Percentiles rank a stretch among this genome's conserved stretches.
Evolutionary conservation across 2,797 vertebrate genomes (phyloP).

Genomic region (Scolopax bukidnonensis): DNA sequence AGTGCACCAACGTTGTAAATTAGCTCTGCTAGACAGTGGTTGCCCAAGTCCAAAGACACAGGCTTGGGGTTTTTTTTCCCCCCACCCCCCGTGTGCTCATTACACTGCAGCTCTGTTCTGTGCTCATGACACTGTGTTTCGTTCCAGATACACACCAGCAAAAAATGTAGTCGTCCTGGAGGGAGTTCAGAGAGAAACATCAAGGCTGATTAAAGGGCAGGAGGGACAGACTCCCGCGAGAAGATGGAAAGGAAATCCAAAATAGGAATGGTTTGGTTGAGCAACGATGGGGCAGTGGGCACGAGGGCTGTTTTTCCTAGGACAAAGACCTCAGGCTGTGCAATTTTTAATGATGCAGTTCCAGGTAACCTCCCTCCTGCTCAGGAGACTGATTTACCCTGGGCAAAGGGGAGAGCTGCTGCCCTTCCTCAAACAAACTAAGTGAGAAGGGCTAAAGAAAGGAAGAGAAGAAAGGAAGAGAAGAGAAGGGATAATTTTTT

Average conservation of each 20-base stretch:
- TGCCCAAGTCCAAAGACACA: not conserved
- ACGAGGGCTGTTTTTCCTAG: not conserved
- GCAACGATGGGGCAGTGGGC: not conserved
- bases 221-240: not conserved
- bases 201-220: not conserved
- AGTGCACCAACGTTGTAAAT: not conserved
- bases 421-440: not conserved
- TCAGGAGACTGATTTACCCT: not conserved
- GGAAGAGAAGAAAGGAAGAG: not conserved
- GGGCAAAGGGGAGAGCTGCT: not conserved
- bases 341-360: not conserved
- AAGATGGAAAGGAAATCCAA: not conserved
- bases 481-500: not conserved
- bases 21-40: not conserved
- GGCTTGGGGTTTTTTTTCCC: accelerated
- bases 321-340: not conserved
- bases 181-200: not conserved
- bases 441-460: not conserved
- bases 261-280: not conserved
- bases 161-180: not conserved
- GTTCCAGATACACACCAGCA: not conserved
- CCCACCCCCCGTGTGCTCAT: not conserved
- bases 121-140: not conserved
- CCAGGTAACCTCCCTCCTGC: not conserved
- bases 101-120: not conserved